Conservation (phyloP, 1,140 invertebrate species). For the Camponotus floridanus region DNA sequence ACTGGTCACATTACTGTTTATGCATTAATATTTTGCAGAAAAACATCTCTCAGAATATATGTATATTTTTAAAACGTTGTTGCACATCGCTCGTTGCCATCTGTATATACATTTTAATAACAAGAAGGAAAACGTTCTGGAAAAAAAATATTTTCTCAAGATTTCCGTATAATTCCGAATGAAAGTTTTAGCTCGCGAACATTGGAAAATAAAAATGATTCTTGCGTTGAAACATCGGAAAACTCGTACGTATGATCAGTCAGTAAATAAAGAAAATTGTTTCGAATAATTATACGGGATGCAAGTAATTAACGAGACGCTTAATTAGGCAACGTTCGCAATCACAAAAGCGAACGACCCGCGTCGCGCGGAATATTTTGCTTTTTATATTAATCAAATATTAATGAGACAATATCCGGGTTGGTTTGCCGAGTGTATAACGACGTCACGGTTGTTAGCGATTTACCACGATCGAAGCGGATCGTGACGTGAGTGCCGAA, state of each 20-base stretch:
- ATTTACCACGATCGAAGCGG: constrained; percentile 44
- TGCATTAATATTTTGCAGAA: neutral
- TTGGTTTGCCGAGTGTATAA: constrained; percentile 30
- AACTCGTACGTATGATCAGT: too few relatives aligned
- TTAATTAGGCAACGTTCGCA: neutral
- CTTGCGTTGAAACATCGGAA: neutral
- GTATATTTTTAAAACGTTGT: neutral
- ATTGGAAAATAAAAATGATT: neutral
- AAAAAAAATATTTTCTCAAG: neutral
- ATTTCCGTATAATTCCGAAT: too few relatives aligned
- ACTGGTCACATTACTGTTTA: neutral
- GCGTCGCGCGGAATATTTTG: constrained; percentile 21
- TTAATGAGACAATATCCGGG: constrained; percentile 47
- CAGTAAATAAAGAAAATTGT: neutral
- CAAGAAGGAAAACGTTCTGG: neutral
- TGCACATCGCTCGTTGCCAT: neutral
- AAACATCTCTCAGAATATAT: neutral
- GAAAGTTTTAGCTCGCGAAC: neutral
- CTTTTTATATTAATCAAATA: constrained; percentile 45
- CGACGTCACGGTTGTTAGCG: constrained; percentile 34
- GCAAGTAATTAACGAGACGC: neutral
- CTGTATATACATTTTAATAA: neutral
- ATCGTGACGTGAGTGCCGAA: constrained; percentile 31
- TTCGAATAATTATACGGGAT: neutral
- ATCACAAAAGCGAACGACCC: neutral